Conservation (phyloP, 1,140 invertebrate species). For the Trigoniulus corallinus region DNA sequence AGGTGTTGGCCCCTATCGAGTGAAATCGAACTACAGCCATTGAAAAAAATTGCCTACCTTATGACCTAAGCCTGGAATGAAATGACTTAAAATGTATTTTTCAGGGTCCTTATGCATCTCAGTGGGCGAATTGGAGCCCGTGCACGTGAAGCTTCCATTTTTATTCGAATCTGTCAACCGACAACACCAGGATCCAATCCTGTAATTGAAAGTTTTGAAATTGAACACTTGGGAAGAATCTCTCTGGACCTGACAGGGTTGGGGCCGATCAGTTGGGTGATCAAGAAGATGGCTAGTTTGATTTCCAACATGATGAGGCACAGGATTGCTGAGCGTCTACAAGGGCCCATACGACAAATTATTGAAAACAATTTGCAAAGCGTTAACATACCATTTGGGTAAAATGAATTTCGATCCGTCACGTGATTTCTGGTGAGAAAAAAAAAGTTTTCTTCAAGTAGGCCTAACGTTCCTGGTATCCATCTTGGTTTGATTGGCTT, state of each 20-base stretch:
- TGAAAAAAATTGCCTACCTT: too few relatives aligned
- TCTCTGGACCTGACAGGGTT: conserved; percentile 2
- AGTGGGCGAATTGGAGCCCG: conserved; percentile 3
- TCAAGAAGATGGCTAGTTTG: conserved; percentile 3
- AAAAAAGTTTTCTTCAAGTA: too few relatives aligned
- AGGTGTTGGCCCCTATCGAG: too few relatives aligned
- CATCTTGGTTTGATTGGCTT: too few relatives aligned
- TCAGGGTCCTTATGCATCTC: conserved; percentile 1
- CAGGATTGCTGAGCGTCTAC: conserved; percentile 3
- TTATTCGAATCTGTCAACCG: conserved; percentile 6
- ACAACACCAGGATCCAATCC: not conserved
- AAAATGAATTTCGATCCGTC: too few relatives aligned
- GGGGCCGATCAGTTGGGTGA: conserved; percentile 6
- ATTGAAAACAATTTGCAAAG: conserved; percentile 3
- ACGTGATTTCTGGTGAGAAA: too few relatives aligned
- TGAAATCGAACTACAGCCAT: too few relatives aligned
- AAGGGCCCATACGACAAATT: conserved; percentile 6
- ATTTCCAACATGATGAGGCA: conserved; percentile 6
- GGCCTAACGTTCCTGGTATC: too few relatives aligned
- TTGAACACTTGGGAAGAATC: conserved; percentile 4
- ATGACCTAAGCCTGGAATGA: not conserved
- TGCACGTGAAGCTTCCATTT: conserved; percentile 5
- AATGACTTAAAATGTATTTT: not conserved
- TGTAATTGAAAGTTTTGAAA: conserved; percentile 5
- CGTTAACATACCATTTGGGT: not conserved